phyloP scores from a whole-genome alignment of 1,140 invertebrate genomes.

The Chironomus tepperi region DNA sequence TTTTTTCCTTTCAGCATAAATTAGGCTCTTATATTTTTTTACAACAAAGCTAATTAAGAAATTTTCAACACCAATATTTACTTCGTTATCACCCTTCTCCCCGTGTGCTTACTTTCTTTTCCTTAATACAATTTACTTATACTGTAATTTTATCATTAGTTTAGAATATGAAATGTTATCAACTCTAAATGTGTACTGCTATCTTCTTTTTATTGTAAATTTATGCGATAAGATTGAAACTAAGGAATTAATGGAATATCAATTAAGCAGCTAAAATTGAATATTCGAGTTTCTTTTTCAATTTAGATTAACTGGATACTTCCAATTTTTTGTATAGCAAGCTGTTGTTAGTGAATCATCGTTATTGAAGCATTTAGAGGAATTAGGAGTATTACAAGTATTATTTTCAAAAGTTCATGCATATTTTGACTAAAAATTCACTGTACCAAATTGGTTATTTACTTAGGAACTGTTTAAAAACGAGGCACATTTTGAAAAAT shows the following conservation, averaged over 20 bases:
- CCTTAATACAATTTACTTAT: neutral
- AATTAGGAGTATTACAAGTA: too few species aligned
- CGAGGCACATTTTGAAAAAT: too few species aligned
- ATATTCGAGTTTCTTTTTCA: neutral
- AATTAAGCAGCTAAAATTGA: neutral
- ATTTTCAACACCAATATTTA: conserved; percentile 2
- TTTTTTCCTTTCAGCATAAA: neutral
- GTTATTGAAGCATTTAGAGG: too few species aligned
- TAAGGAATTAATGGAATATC: neutral
- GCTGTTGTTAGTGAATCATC: too few species aligned
- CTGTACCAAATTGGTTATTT: too few species aligned
- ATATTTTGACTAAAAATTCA: too few species aligned
- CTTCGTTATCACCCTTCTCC: neutral
- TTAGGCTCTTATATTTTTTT: neutral
- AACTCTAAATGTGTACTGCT: neutral
- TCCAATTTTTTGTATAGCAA: too few species aligned
- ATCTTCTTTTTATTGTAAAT: neutral
- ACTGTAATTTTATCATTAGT: neutral
- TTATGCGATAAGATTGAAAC: neutral
- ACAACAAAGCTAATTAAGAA: conserved; percentile 14
- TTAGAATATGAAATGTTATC: neutral
- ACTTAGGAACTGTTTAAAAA: too few species aligned
- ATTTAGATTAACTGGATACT: too few species aligned
- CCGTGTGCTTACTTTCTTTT: neutral
- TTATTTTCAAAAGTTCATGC: too few species aligned